These are phyloP conservation scores for Xiphophorus maculatus DNA, from an alignment of 2,113 vertebrate species.

Conservation along the genomic window DNA sequence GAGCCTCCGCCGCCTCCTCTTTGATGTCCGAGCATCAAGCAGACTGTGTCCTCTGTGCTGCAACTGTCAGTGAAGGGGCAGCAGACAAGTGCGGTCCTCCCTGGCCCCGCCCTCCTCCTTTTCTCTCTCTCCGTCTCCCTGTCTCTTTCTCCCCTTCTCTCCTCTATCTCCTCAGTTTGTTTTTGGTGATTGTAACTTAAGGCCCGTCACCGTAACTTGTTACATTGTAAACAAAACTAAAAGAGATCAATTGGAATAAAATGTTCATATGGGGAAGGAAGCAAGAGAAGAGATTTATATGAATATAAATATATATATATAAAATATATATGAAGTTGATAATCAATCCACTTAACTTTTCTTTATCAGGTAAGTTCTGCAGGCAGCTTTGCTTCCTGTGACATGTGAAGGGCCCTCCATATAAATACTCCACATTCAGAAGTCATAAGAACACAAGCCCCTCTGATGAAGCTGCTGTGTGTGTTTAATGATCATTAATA, in stretches of 20 bases:
- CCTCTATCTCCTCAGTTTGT: slow-evolving; percentile 72
- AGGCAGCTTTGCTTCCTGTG: slow-evolving; percentile 93
- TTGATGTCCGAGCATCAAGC: slow-evolving; percentile 94
- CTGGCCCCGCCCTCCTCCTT: slow-evolving; percentile 58
- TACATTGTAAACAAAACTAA: slow-evolving; percentile 99
- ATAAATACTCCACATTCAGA: slow-evolving; percentile 97
- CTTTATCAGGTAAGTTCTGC: slow-evolving; percentile 92
- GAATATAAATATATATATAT: slow-evolving; percentile 74
- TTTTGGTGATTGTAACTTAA: slow-evolving; percentile 99
- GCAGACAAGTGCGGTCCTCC: slow-evolving; percentile 73
- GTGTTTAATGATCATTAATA: slow-evolving; percentile 99
- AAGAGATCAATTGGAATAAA: slow-evolving; percentile 77
- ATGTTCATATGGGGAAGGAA: slow-evolving; percentile 82
- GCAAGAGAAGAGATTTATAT: slow-evolving; percentile 86
- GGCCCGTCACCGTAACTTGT: slow-evolving; percentile 98
- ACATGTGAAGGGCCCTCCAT: slow-evolving; percentile 93
- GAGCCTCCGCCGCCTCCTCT: slow-evolving; percentile 99
- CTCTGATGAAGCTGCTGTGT: slow-evolving; percentile 99
- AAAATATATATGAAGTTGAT: slow-evolving; percentile 84
- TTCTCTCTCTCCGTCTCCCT: slow-evolving; percentile 28
- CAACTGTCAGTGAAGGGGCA: slow-evolving; percentile 98
- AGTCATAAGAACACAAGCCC: slow-evolving; percentile 88
- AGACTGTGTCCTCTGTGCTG: slow-evolving; percentile 99
- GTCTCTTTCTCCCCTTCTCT: neutral
- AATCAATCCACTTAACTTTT: slow-evolving; percentile 97